These are phyloP conservation scores for Epinotia bilunana DNA, from an alignment of 2,888 invertebrate species.

Conservation along the genomic window DNA sequence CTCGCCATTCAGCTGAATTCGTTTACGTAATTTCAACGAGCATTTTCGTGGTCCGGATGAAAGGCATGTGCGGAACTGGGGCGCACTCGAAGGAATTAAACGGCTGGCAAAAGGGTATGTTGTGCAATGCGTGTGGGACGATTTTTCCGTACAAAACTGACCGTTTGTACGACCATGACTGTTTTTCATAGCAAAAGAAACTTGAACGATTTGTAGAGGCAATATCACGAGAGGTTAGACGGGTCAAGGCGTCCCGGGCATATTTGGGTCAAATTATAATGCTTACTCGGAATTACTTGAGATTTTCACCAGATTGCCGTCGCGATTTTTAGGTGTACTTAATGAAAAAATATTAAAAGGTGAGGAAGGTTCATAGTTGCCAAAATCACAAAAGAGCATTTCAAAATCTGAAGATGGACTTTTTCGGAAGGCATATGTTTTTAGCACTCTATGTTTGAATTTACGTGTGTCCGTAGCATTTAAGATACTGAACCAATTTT, in stretches of 20 bases:
- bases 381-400: no score
- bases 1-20: constrained; percentile 18
- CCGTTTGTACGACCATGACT: no score
- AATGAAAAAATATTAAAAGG: no score
- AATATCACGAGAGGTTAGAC: constrained; percentile 2
- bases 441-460: no score
- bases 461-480: no score
- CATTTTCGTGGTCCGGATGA: constrained; percentile 27
- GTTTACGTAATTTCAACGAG: constrained; percentile 21
- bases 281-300: not conserved
- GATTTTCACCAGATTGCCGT: not conserved
- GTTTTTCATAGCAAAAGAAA: not conserved
- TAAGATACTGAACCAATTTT: no score
- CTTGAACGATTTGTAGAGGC: not conserved
- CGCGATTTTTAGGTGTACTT: not conserved
- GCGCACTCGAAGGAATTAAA: constrained; percentile 21
- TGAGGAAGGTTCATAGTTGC: no score
- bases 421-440: no score
- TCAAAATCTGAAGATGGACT: no score
- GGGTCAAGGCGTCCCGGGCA: constrained; percentile 18
- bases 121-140: constrained; percentile 2
- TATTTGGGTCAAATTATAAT: constrained; percentile 25
- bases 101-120: constrained; percentile 10
- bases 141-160: not conserved
- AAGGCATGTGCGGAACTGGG: constrained; percentile 28